phyloP scores from a whole-genome alignment of 2,888 invertebrate genomes.

The Neelides folsomi region DNA sequence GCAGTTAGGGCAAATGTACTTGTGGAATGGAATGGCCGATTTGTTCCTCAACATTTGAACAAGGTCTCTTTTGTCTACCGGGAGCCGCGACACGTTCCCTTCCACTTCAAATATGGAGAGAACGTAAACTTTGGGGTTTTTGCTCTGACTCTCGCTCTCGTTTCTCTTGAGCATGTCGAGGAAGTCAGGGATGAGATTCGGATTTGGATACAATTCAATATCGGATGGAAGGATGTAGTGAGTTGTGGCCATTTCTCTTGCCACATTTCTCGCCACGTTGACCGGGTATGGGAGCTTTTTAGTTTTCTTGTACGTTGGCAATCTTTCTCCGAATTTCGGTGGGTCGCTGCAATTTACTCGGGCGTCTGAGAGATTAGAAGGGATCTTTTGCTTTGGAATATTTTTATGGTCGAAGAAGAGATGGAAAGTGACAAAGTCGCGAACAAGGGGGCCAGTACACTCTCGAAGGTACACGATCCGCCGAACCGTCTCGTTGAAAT shows the following conservation, averaged over 20 bases:
- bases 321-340: slow-evolving; percentile 50
- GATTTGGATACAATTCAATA: slow-evolving; percentile 81
- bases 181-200: slow-evolving; percentile 64
- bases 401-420: slow-evolving; percentile 76
- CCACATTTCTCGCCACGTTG: slow-evolving; percentile 77
- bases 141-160: slow-evolving; percentile 23
- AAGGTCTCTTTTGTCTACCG: slow-evolving; percentile 57
- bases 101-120: slow-evolving; percentile 80
- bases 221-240: slow-evolving; percentile 74
- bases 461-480: slow-evolving; percentile 69
- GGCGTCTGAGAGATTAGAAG: slow-evolving; percentile 7
- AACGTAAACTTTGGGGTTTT: slow-evolving; percentile 62
- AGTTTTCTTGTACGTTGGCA: slow-evolving; percentile 51
- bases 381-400: slow-evolving; percentile 47
- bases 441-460: slow-evolving; percentile 56
- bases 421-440: slow-evolving; percentile 73
- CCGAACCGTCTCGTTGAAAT: slow-evolving; percentile 61
- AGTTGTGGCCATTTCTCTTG: slow-evolving; percentile 67
- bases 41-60: slow-evolving; percentile 55
- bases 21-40: slow-evolving; percentile 80
- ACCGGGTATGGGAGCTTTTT: slow-evolving; percentile 76
- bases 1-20: slow-evolving; percentile 74
- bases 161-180: slow-evolving; percentile 69
- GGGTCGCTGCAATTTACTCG: slow-evolving; percentile 37
- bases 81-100: slow-evolving; percentile 44